Conservation (phyloP, 2,113 vertebrate genomes). For the Scophthalmus maximus region DNA sequence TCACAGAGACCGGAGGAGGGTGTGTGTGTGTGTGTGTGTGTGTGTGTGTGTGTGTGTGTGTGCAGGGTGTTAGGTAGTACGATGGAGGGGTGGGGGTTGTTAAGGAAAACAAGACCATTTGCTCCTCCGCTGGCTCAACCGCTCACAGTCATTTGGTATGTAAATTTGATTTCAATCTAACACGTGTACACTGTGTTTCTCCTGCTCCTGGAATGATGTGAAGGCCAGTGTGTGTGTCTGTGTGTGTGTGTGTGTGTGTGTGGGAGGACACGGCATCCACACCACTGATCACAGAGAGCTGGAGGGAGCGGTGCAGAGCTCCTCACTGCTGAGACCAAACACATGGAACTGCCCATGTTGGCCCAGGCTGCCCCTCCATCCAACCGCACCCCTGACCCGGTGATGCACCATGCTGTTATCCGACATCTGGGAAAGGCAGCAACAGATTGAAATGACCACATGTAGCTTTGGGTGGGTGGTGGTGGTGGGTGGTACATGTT, state of each 20-base stretch:
- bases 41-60: slow-evolving; percentile 1
- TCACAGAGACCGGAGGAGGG: not conserved
- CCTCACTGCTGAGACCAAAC: not conserved
- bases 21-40: not conserved
- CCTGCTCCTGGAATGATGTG: not conserved
- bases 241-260: not conserved
- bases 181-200: not conserved
- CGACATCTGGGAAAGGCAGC: not conserved
- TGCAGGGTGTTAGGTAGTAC: not conserved
- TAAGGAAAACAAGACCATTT: slow-evolving; percentile 3
- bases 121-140: not conserved
- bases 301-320: not conserved
- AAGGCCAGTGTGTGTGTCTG: not conserved
- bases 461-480: too few species aligned
- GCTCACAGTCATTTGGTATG: not conserved
- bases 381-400: not conserved
- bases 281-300: not conserved
- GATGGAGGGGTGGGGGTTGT: not conserved
- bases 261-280: not conserved
- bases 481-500: too few species aligned
- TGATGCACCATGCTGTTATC: not conserved
- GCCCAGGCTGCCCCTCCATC: not conserved
- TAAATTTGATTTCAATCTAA: not conserved
- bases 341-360: not conserved
- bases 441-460: not conserved